Evolutionary conservation across 2,797 vertebrate genomes (phyloP), one percentile per base, ranked within the genome.

Genomic region (Girardinus metallicus): DNA sequence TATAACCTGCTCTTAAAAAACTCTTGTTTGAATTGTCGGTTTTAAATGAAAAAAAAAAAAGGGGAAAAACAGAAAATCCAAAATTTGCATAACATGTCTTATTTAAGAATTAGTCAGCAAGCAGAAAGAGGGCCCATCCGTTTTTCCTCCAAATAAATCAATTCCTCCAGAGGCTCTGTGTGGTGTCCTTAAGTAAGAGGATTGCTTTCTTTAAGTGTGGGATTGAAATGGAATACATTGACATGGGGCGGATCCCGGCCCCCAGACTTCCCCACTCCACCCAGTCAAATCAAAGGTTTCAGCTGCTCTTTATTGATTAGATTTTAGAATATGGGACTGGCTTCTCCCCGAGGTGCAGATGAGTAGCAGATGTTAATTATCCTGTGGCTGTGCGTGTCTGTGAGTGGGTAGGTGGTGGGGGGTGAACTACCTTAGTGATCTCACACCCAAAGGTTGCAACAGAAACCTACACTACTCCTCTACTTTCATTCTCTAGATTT

Each of bases 271-370:
- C 83, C 31, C 60, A 34, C 6, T 86, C 86, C 57, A 87, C 90
- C 87, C 93, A 91, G 92, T 92, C 92, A 93, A 95, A 95, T 94
- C 94, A 95, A 93, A 93, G 91, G 91, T 92, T 95, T 94, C 92
- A 94, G 94, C 93, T 94, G 94, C 92, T 93, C 90, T 94, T 91
- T 93, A 95, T 95, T 94, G 95, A 95, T 95, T 95, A 90, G 90
- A 93, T 92, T 95, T 95, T 93, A 90, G 92, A 95, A 93, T 94
- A 93, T 93, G 93, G 93, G 91, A 92, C 93, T 91, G 64, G 89
- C 88, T 92, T 93, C 87, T 95, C 93, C 94, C 94, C 86, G 76
- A 91, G 93, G 94, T 95, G 92, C 89, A 91, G 89, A 94, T 92
- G 91, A 94, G 92, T 84, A 94, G 92, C 94, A 93, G 93, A 95